Percentiles rank a stretch among this genome's conserved stretches.
phyloP scores from a whole-genome alignment of 2,888 invertebrate species.

The Agrotis clavis region DNA sequence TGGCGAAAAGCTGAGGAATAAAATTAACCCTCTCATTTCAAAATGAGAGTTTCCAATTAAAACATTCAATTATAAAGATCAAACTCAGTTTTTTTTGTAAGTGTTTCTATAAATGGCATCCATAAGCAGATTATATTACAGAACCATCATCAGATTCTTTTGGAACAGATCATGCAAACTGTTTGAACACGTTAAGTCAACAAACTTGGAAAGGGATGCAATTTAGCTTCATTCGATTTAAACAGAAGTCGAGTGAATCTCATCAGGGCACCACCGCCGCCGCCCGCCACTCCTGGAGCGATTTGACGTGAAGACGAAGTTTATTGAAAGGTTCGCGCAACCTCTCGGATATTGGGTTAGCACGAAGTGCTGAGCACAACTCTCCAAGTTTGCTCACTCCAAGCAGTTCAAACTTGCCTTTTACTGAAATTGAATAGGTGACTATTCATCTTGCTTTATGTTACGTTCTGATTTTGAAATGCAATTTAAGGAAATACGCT shows the following conservation, averaged over 20 bases:
- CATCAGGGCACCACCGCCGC: not conserved
- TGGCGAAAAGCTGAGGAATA: no score
- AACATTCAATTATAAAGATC: no score
- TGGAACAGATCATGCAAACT: not conserved
- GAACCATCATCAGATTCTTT: not conserved
- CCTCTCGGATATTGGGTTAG: slow-evolving; percentile 21
- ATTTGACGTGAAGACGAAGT: slow-evolving; percentile 18
- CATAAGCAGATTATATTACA: not conserved
- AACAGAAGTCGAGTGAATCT: slow-evolving; percentile 6
- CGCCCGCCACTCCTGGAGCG: not conserved
- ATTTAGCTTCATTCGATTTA: slow-evolving; percentile 3
- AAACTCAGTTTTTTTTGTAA: not conserved
- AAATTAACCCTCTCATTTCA: no score
- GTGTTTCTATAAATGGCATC: not conserved
- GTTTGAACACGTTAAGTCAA: not conserved
- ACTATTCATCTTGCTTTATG: not conserved
- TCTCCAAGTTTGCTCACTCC: not conserved
- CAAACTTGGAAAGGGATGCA: not conserved
- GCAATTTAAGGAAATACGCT: no score
- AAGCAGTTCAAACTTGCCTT: slow-evolving; percentile 7
- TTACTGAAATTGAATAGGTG: slow-evolving; percentile 3
- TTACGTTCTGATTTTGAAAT: not conserved
- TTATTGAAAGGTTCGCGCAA: slow-evolving; percentile 24
- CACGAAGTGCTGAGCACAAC: not conserved
- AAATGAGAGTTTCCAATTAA: no score